phyloP scores from a whole-genome alignment of 2,113 vertebrate species.

The Butastur rufipennis region DNA sequence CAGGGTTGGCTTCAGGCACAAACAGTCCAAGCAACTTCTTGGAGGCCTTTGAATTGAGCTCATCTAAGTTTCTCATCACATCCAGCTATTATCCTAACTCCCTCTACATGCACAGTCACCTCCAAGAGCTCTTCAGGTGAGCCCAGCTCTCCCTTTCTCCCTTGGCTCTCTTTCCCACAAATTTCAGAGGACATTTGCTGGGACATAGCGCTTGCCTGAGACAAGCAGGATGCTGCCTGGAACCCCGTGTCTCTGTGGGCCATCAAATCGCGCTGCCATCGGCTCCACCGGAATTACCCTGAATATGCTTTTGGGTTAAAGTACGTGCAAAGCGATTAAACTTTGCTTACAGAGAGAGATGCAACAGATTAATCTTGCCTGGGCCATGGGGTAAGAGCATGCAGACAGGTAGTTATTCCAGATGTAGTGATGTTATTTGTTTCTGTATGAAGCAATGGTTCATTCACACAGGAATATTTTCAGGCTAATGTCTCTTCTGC shows the following conservation, averaged over 20 bases:
- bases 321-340: fast-evolving
- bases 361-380: background rate
- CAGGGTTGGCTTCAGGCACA: background rate
- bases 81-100: background rate
- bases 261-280: background rate
- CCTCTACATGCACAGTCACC: background rate
- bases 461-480: background rate
- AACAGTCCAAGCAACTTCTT: background rate
- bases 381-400: background rate
- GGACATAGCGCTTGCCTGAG: background rate
- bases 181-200: background rate
- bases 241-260: background rate
- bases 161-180: background rate
- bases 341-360: background rate
- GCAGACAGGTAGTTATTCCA: background rate
- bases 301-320: background rate
- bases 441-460: background rate
- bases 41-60: background rate
- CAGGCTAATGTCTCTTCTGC: background rate
- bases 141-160: background rate
- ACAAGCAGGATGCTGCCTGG: background rate
- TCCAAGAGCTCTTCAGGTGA: background rate
- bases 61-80: background rate
- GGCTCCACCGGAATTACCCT: background rate
- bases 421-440: background rate